Conservation (phyloP, 2,888 invertebrate species). For the Bhutanitis thaidina region DNA sequence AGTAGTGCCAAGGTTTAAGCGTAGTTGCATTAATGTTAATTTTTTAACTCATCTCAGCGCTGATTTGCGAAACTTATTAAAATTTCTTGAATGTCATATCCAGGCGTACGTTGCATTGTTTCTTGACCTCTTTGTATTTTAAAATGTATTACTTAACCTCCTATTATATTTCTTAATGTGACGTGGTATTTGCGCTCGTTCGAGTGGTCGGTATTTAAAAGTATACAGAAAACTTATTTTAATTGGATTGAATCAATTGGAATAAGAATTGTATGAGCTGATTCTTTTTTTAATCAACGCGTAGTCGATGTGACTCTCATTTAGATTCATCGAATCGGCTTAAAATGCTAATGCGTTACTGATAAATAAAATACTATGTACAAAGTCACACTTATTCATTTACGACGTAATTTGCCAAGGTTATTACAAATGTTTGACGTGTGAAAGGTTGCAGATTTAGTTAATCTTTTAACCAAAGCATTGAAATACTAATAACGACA, state of each 20-base stretch:
- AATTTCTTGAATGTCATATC: slow-evolving; percentile 35
- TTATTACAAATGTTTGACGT: too few species aligned
- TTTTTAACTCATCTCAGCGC: slow-evolving; percentile 31
- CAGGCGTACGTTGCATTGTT: slow-evolving; percentile 13
- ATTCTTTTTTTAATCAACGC: neutral
- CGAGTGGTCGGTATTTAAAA: too few species aligned
- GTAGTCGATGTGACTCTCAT: neutral
- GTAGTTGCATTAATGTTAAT: slow-evolving; percentile 20
- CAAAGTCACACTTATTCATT: neutral
- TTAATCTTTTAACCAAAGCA: too few species aligned
- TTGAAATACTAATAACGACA: too few species aligned
- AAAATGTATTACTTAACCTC: slow-evolving; percentile 14
- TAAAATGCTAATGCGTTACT: neutral
- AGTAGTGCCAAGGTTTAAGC: slow-evolving; percentile 28
- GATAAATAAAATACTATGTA: neutral
- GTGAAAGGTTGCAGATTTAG: too few species aligned
- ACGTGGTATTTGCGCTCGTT: neutral
- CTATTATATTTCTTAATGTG: slow-evolving; percentile 11
- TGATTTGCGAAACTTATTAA: slow-evolving; percentile 33
- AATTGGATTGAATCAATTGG: too few species aligned
- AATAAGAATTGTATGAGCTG: too few species aligned
- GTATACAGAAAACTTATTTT: too few species aligned
- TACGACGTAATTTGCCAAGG: neutral
- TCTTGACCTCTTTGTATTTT: slow-evolving; percentile 21
- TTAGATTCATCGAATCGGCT: neutral